These are phyloP conservation scores for Empidonax traillii DNA, from an alignment of 2,113 vertebrate genomes.

Conservation along the genomic window DNA sequence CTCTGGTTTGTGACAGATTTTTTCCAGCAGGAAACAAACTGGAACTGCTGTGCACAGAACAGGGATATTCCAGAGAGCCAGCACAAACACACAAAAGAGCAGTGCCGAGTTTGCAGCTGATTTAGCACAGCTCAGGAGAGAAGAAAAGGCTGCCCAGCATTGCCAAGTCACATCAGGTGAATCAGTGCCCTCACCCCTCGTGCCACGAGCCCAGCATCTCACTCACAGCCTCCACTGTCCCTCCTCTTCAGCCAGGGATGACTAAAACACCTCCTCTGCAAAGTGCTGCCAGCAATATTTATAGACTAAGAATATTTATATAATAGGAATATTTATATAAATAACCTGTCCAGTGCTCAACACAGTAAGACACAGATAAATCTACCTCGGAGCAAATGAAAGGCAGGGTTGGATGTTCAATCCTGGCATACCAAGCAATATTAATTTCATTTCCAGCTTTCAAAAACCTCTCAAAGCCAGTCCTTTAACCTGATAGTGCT, in stretches of 20 bases:
- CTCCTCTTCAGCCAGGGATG: neutral
- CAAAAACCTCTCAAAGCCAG: neutral
- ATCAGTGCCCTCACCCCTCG: neutral
- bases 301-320: neutral
- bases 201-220: neutral
- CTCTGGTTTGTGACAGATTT: neutral
- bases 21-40: neutral
- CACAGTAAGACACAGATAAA: neutral
- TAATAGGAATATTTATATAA: neutral
- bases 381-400: neutral
- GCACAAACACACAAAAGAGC: neutral
- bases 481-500: neutral
- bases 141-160: neutral
- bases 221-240: neutral
- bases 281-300: neutral
- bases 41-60: neutral
- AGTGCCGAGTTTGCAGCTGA: constrained; percentile 33
- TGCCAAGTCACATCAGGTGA: constrained; percentile 20
- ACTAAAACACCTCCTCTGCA: neutral
- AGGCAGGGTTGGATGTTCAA: neutral
- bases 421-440: neutral
- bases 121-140: constrained; percentile 16
- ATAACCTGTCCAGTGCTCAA: neutral
- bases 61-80: neutral
- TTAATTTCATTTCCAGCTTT: neutral